phyloP scores from a whole-genome alignment of 2,797 vertebrate genomes.

The Sorex maritimensis region DNA sequence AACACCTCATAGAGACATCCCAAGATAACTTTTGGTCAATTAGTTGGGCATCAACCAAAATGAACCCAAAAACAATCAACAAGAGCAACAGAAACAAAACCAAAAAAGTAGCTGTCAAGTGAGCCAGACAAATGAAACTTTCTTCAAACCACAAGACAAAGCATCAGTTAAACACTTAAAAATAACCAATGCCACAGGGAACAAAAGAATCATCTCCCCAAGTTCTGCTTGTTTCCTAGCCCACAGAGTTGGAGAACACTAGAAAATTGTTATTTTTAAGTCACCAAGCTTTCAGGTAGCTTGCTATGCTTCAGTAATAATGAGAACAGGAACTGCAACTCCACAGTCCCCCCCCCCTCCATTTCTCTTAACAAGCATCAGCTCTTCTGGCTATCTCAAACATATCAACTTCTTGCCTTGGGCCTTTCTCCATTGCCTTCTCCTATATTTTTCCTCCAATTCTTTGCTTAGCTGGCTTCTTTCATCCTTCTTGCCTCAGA shows the following conservation, averaged over 20 bases:
- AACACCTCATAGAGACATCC: background rate
- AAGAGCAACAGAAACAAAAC: background rate
- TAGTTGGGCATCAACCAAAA: background rate
- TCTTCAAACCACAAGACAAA: background rate
- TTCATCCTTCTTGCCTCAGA: slow-evolving; percentile 14
- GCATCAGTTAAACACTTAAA: background rate
- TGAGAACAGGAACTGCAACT: background rate
- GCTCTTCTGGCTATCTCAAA: background rate
- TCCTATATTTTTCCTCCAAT: background rate
- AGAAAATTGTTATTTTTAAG: background rate
- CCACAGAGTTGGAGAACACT: background rate
- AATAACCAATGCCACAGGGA: background rate
- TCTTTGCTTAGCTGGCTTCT: background rate
- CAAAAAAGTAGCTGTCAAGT: background rate
- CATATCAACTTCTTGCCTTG: background rate
- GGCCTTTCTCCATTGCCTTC: background rate
- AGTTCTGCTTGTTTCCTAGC: background rate
- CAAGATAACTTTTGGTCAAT: background rate
- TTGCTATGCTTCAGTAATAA: background rate
- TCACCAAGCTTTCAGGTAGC: background rate
- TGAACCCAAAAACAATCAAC: background rate
- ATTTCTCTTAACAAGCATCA: too few species aligned
- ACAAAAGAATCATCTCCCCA: background rate
- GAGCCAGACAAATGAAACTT: background rate
- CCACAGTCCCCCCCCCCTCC: accelerated